phyloP scores from a whole-genome alignment of 2,797 vertebrate genomes.

The Bradypodion pumilum region DNA sequence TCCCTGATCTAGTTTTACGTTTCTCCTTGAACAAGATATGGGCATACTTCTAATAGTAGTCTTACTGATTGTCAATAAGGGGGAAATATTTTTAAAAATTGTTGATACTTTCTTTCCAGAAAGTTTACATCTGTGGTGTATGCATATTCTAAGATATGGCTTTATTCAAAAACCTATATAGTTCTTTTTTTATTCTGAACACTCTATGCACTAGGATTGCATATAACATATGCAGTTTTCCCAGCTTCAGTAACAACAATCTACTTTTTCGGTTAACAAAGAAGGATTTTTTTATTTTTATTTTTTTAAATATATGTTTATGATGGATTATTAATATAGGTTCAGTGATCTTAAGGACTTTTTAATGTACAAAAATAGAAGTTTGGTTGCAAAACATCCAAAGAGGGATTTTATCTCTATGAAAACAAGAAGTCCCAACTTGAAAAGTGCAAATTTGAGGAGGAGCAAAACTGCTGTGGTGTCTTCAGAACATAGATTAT shows the following conservation, averaged over 20 bases:
- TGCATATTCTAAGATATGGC: too few species aligned
- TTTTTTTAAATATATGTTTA: not conserved
- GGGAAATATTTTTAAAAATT: not conserved
- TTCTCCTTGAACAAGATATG: too few species aligned
- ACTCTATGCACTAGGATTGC: not conserved
- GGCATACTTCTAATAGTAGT: not conserved
- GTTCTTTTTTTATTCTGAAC: not conserved
- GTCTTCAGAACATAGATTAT: not conserved
- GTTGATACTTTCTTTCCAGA: too few species aligned
- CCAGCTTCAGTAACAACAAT: not conserved
- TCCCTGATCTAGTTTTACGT: too few species aligned
- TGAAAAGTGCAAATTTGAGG: not conserved
- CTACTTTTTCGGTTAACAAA: not conserved
- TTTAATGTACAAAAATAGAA: not conserved
- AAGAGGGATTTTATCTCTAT: not conserved
- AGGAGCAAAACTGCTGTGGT: not conserved
- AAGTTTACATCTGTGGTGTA: not conserved
- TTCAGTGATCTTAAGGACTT: not conserved
- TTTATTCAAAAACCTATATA: not conserved
- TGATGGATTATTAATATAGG: too few species aligned
- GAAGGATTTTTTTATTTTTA: too few species aligned
- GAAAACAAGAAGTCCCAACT: not conserved
- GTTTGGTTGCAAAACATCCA: not conserved
- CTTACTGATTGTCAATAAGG: not conserved
- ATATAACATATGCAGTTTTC: not conserved